These are phyloP conservation scores for Empidonax traillii DNA, from an alignment of 2,113 vertebrate species.

Conservation along the genomic window DNA sequence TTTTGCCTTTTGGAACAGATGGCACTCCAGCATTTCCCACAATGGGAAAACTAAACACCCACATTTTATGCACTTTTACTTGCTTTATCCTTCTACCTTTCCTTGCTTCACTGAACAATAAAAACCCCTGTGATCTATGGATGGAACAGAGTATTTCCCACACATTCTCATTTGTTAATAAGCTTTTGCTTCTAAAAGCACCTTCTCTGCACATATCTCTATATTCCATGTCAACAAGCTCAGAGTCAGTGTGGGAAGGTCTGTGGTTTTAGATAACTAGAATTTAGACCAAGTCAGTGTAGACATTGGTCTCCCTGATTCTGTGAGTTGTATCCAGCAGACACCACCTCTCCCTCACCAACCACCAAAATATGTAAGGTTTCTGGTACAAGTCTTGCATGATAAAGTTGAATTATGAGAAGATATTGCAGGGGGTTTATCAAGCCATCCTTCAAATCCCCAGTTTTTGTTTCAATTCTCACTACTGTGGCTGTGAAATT, in stretches of 20 bases:
- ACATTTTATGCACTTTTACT: background rate
- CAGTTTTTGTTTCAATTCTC: background rate
- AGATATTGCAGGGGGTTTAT: background rate
- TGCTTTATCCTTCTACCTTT: background rate
- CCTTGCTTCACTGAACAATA: background rate
- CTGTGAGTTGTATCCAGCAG: background rate
- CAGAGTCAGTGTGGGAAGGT: background rate
- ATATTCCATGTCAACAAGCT: no score
- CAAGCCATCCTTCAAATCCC: background rate
- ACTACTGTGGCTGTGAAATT: background rate
- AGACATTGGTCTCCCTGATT: background rate
- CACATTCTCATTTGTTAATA: background rate
- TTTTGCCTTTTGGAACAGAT: background rate
- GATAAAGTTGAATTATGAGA: background rate
- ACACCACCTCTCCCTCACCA: background rate
- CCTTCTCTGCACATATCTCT: background rate
- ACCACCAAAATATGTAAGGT: background rate
- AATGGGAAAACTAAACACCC: background rate
- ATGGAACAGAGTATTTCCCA: background rate
- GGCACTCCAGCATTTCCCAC: background rate
- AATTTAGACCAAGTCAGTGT: rapidly evolving
- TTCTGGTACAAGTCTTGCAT: background rate
- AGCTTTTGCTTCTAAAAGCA: background rate
- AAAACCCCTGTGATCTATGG: background rate
- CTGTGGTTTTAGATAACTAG: background rate